Percentiles rank a stretch among this genome's conserved stretches.
These are phyloP conservation scores for Scomber scombrus DNA, from an alignment of 2,113 vertebrate species.

Conservation along the genomic window DNA sequence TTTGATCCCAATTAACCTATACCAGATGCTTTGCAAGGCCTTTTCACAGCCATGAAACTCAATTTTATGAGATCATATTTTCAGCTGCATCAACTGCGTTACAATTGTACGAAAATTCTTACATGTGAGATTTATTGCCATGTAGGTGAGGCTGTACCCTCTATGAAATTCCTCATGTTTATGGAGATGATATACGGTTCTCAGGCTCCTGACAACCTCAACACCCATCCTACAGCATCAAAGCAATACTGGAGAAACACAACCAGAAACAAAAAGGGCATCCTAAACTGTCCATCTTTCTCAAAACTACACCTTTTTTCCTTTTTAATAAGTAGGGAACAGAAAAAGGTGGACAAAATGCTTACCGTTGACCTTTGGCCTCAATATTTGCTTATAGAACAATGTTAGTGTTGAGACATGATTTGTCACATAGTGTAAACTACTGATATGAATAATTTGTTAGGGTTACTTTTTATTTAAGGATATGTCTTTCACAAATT, in stretches of 20 bases:
- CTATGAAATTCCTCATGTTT: background rate
- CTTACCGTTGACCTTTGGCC: background rate
- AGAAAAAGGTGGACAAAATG: background rate
- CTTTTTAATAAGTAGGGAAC: background rate
- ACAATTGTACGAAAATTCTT: background rate
- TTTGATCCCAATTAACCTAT: conserved; percentile 58
- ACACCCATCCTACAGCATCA: background rate
- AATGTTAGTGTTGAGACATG: background rate
- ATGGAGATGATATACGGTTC: background rate
- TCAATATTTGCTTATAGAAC: background rate
- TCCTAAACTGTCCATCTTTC: background rate
- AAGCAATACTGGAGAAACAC: background rate
- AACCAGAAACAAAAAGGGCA: background rate
- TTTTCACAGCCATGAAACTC: background rate
- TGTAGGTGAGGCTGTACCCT: background rate
- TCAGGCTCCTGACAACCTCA: background rate
- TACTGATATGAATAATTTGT: background rate
- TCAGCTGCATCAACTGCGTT: conserved; percentile 8
- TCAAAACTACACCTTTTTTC: background rate
- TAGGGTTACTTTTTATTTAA: background rate
- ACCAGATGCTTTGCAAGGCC: background rate
- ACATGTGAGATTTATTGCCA: background rate
- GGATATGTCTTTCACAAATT: no score
- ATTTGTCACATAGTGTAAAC: background rate
- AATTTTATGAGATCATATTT: conserved; percentile 14